These are phyloP conservation scores for Drosophila subobscura DNA, from an alignment of 1,140 invertebrate species.

Conservation along the genomic window DNA sequence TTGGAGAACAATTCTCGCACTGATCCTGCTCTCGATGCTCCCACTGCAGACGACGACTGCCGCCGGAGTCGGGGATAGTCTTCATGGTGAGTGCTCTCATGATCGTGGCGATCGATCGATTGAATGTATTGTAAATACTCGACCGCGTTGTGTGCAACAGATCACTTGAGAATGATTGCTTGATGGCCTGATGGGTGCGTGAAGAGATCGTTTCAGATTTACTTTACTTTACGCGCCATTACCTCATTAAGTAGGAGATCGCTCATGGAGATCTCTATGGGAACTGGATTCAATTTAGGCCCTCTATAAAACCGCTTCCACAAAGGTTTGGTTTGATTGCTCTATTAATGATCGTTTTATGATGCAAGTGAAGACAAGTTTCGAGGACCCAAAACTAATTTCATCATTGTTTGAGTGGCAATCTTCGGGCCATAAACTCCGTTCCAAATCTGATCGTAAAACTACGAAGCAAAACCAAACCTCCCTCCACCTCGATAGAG, in stretches of 20 bases:
- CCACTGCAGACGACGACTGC: constrained; percentile 34
- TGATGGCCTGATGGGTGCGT: constrained; percentile 4
- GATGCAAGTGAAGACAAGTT: constrained; percentile 9
- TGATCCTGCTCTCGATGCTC: constrained; percentile 49
- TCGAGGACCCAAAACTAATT: constrained; percentile 13
- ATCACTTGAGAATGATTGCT: constrained; percentile 1
- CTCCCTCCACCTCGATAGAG: constrained; percentile 39
- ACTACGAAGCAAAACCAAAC: background rate
- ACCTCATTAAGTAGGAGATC: too few species aligned
- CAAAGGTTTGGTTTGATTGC: constrained; percentile 11
- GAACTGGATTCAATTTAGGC: too few species aligned
- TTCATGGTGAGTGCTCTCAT: constrained; percentile 53
- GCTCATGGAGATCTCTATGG: too few species aligned
- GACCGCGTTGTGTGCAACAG: background rate
- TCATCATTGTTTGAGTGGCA: constrained; percentile 29
- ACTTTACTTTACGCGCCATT: too few species aligned
- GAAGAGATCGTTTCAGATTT: constrained; percentile 1
- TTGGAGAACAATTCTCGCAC: constrained; percentile 10
- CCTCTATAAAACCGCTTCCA: background rate
- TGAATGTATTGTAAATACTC: constrained; percentile 3
- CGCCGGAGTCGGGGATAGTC: constrained; percentile 43
- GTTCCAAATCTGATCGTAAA: constrained; percentile 27
- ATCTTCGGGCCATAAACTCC: constrained; percentile 23
- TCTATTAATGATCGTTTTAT: constrained; percentile 27
- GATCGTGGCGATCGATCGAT: constrained; percentile 10